Conservation (phyloP, 2,797 vertebrate species). For the Rhadinocentrus ornatus region DNA sequence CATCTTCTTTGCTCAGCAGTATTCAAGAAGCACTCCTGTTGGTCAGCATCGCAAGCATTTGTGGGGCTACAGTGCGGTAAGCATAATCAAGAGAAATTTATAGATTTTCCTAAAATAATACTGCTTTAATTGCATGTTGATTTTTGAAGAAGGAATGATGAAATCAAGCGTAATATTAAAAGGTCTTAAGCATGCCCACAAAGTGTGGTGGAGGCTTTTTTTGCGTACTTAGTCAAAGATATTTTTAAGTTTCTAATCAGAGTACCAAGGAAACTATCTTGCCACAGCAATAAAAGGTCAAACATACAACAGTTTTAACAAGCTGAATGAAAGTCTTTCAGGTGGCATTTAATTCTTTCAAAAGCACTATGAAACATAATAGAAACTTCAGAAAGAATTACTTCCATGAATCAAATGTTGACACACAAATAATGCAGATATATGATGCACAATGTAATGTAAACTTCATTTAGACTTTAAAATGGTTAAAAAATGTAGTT, state of each 20-base stretch:
- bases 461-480: no score
- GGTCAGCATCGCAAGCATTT: conserved; percentile 18
- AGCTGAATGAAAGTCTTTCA: not conserved
- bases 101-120: conserved; percentile 50
- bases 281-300: conserved; percentile 15
- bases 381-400: no score
- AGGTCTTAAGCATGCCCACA: conserved; percentile 18
- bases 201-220: conserved; percentile 27
- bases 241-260: conserved; percentile 56
- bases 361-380: not conserved
- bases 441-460: no score
- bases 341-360: not conserved
- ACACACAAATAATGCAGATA: no score
- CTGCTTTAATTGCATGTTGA: conserved; percentile 65
- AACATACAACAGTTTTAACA: no score
- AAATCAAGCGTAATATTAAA: conserved; percentile 64
- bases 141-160: conserved; percentile 63
- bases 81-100: conserved; percentile 29
- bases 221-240: conserved; percentile 26
- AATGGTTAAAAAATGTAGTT: no score
- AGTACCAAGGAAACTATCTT: conserved; percentile 17
- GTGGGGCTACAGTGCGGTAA: conserved; percentile 9
- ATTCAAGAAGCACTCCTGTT: conserved; percentile 14
- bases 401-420: no score
- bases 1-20: conserved; percentile 44